phyloP scores from a whole-genome alignment of 1,140 invertebrate genomes.

The Maconellicoccus hirsutus region DNA sequence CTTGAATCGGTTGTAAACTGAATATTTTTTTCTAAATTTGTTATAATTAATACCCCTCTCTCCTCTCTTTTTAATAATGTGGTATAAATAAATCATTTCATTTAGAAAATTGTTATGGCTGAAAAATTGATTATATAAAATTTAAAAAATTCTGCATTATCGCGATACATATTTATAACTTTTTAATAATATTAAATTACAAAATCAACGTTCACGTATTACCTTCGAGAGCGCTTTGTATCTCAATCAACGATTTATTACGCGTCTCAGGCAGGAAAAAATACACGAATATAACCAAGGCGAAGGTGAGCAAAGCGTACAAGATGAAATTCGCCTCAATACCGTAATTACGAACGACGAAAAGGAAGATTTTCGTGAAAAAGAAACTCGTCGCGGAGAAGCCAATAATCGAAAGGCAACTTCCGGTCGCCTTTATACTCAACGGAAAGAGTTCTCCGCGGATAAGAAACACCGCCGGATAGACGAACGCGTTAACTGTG shows the following conservation, averaged over 20 bases:
- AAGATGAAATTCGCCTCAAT: not conserved
- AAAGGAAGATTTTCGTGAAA: not conserved
- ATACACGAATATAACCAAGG: slow-evolving; percentile 45
- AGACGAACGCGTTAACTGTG: slow-evolving; percentile 43
- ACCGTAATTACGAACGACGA: not conserved
- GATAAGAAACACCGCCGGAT: slow-evolving; percentile 46
- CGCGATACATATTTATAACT: too few relatives aligned
- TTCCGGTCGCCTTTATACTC: slow-evolving; percentile 45
- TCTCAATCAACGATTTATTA: slow-evolving; percentile 60
- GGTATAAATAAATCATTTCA: too few relatives aligned
- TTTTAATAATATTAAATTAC: too few relatives aligned
- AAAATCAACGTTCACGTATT: too few relatives aligned
- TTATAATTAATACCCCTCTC: too few relatives aligned
- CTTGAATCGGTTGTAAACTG: too few relatives aligned
- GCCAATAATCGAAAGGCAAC: slow-evolving; percentile 61
- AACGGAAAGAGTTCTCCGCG: slow-evolving; percentile 49
- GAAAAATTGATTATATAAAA: too few relatives aligned
- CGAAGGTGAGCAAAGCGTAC: slow-evolving; percentile 42
- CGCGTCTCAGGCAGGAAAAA: slow-evolving; percentile 67
- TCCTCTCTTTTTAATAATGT: too few relatives aligned
- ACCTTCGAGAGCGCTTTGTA: too few relatives aligned
- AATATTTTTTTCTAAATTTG: too few relatives aligned
- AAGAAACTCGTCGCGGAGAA: slow-evolving; percentile 36
- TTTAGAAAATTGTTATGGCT: too few relatives aligned
- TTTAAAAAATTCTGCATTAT: too few relatives aligned